phyloP scores from a whole-genome alignment of 2,888 invertebrate species.

The Smittia aterrima region DNA sequence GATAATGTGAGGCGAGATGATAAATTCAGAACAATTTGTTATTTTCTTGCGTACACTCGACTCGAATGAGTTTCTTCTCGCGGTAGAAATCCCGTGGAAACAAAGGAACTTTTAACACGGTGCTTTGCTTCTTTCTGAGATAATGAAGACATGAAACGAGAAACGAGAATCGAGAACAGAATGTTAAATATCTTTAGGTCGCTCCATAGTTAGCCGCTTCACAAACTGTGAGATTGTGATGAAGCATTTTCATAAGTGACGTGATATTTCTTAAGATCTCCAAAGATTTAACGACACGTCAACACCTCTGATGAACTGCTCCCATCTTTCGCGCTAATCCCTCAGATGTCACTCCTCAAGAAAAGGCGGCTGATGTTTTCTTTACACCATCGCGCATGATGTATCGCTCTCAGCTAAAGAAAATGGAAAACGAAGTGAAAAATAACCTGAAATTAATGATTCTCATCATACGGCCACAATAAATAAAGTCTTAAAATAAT shows the following conservation, averaged over 20 bases:
- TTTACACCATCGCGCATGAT: neutral
- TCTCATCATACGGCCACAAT: slow-evolving; percentile 37
- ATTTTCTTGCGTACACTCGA: slow-evolving; percentile 10
- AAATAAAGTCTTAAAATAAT: slow-evolving; percentile 42
- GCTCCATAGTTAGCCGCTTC: no score
- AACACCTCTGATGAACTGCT: neutral
- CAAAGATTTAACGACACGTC: neutral
- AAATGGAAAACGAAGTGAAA: slow-evolving; percentile 25
- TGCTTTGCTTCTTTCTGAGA: neutral
- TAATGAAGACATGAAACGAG: slow-evolving; percentile 38
- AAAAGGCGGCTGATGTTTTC: slow-evolving; percentile 14
- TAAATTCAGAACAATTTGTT: slow-evolving; percentile 35
- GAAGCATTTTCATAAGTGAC: no score
- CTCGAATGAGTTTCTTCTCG: slow-evolving; percentile 13
- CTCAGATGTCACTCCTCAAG: slow-evolving; percentile 22
- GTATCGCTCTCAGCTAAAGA: slow-evolving; percentile 30
- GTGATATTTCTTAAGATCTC: no score
- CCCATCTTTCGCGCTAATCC: slow-evolving; percentile 16
- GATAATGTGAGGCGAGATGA: slow-evolving; percentile 7
- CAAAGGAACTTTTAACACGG: slow-evolving; percentile 17
- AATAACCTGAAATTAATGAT: slow-evolving; percentile 39
- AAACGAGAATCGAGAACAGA: slow-evolving; percentile 36
- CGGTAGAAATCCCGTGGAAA: slow-evolving; percentile 18
- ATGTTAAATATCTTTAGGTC: slow-evolving; percentile 17
- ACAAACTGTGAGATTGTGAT: no score